Base-by-base conservation (phyloP, 2,888 invertebrate genomes). In the Caenorhabditis wallacei region DNA sequence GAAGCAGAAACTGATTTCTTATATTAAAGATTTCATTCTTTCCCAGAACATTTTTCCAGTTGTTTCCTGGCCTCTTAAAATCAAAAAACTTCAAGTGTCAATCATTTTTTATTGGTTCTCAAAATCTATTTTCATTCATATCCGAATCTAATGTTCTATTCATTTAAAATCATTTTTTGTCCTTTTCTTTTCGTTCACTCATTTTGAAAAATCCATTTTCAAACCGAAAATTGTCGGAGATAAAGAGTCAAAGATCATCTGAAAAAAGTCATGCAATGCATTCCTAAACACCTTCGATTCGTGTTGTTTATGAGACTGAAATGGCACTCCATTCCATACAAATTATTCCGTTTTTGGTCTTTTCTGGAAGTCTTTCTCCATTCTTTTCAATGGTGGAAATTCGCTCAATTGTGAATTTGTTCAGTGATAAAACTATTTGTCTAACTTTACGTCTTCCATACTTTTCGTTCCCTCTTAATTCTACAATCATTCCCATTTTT, bases 221-320 rank as follows among this genome's bases (percentile, higher is more conserved):
- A n/a, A n/a, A n/a, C n/a, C 22, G 30, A 13, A 20, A 46, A 35
- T 20, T 30, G 46, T 48, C 48, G 18, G 35, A 51, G 20, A 51
- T 64, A 51, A 63, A 64, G 64, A 35, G 64, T 24, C 64, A 64
- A 48, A 64, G 64, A 64, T 51, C 64, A 11, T n/a, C 18, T 43
- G 26, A 35, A 30, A n/a, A 48, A 64, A 35, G 18, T 30, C 64
- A 35, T 66, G 35, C 66, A 53, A 66, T 66, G 66, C 66, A 66
- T 66, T 66, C 66, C 51, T 37, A 64, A 64, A 51, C 64, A 48
- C 18, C 20, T 46, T 63, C 26, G 26, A 40, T n/a, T n/a, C 35
- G 40, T 48, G 30, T 64, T 46, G 43, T 61, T 61, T 46, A 43
- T 61, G 22, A 37, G 26, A 4, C 10, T 26, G 4, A 4, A 63